Base-by-base conservation (phyloP, 2,113 vertebrate genomes). In the Aix galericulata region DNA sequence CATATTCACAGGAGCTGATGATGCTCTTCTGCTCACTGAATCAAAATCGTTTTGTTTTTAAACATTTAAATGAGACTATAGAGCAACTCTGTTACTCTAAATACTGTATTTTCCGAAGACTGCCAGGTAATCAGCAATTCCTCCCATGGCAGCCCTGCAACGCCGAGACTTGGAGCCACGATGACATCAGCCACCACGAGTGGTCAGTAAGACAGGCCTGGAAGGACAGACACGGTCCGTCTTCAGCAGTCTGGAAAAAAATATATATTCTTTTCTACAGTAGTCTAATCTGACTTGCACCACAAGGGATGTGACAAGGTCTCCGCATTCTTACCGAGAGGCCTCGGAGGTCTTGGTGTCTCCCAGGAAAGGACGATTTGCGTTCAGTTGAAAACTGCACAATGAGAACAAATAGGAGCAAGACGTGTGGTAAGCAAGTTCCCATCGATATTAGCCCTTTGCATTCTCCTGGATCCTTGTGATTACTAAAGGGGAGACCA, bases 401-500 rank as follows among this genome's bases (percentile, higher is more conserved):
- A 92, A 74, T 82, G 82, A 85, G 62, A 80, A 96, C 89, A 95
- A 75, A 85, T 0, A 46, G 71, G 46, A 82, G n/a, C 83, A 89
- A 87, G 74, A 84, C 31, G 3, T 53, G 42, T 62, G 81, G 81
- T 85, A 27, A 91, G 84, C 84, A 87, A 96, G 86, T 82, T 94
- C 87, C 84, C 40, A 64, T 26, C 1, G 14, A 76, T 12, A 66
- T 63, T 71, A 80, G 55, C 62, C 86, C 86, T 75, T 86, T 55
- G 52, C 91, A 44, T 68, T 60, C 91, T 84, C 91, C 89, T 44
- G 78, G 92, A 97, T 94, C 93, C 74, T 80, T 92, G 66, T 23
- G 67, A 96, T 97, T 97, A 62, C 78, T 82, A 80, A 82, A 34
- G 36, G 14, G 53, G 93, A 94, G 94, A 94, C 95, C 93, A 97